Base-by-base conservation (phyloP, 2,888 invertebrate species). In the Augochlorella aurata region DNA sequence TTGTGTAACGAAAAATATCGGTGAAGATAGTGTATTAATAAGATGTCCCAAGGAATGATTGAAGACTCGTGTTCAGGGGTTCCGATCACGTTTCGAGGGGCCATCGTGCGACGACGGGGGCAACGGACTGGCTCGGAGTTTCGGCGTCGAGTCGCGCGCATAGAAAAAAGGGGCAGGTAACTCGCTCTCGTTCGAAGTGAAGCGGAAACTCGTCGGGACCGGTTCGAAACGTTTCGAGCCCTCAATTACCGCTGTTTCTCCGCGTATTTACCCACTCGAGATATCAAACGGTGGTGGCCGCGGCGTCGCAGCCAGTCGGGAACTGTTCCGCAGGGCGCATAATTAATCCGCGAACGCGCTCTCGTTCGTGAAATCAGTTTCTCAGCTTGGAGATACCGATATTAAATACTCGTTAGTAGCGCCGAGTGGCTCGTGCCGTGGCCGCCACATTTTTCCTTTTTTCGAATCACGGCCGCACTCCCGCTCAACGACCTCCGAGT, bases 321-420 rank as follows among this genome's bases (percentile, higher is more conserved):
- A 38, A 67, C 77, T 61, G 72, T 77, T 76, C 78, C 66, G 47
- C 74, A 61, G 45, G 68, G 65, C 65, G 73, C 77, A 74, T 82
- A 79, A 85, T 85, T 82, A 84, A 85, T 82, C 68, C 61, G 61
- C 74, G 82, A 75, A 67, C 21, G 54, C 24, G 50, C 78, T 73
- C 74, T 50, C 72, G 63, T 66, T 79, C 65, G 83, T 58, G 54
- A 82, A 82, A 78, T 74, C 72, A 83, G 44, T 65, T 65, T 81
- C 72, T 78, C 65, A 52, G 45, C 14, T 54, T 5, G 14, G 12
- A 29, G 49, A 77, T 49, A 72, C 69, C 4, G 58, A 65, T 78
- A 70, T 63, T 58, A 61, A 74, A 80, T 50, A 68, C 68, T 49
- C 65, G 82, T 52, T 58, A 12, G n/a, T 9, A 2, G 47, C 12